These are phyloP conservation scores for Campylomormyrus tamandua DNA, from an alignment of 2,113 vertebrate species.

Conservation along the genomic window DNA sequence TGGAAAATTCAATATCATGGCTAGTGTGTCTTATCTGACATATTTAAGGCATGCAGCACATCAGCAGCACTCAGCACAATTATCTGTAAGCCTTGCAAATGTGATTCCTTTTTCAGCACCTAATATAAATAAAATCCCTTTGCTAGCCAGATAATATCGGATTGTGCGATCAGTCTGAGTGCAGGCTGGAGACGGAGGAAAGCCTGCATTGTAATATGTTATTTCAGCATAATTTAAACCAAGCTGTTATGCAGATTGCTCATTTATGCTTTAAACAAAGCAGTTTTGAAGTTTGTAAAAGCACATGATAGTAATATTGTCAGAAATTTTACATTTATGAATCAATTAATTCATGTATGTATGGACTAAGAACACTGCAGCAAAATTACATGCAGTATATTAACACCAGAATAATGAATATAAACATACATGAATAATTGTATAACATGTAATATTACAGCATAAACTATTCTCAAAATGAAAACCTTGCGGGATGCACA, in stretches of 20 bases:
- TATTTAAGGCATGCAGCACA: neutral
- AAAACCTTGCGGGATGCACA: neutral
- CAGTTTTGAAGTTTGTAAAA: neutral
- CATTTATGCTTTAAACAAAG: neutral
- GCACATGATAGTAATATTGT: neutral
- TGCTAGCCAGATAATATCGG: conserved; percentile 28
- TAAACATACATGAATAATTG: neutral
- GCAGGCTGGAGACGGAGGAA: neutral
- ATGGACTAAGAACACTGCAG: neutral
- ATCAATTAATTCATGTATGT: neutral
- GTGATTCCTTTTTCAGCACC: neutral
- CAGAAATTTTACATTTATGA: neutral
- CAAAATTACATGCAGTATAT: neutral
- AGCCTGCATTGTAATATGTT: neutral
- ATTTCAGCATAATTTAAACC: neutral
- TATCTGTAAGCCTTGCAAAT: neutral
- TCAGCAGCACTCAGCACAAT: neutral
- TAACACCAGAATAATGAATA: neutral
- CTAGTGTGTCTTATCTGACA: neutral
- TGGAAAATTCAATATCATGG: neutral
- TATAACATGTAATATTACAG: neutral
- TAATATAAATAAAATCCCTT: conserved; percentile 24
- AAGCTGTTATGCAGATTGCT: neutral
- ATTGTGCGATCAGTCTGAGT: conserved; percentile 31
- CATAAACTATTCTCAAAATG: neutral